Percentiles rank a stretch among this genome's conserved stretches.
Conservation (phyloP, 2,797 vertebrate genomes). For the Crax fasciolata region DNA sequence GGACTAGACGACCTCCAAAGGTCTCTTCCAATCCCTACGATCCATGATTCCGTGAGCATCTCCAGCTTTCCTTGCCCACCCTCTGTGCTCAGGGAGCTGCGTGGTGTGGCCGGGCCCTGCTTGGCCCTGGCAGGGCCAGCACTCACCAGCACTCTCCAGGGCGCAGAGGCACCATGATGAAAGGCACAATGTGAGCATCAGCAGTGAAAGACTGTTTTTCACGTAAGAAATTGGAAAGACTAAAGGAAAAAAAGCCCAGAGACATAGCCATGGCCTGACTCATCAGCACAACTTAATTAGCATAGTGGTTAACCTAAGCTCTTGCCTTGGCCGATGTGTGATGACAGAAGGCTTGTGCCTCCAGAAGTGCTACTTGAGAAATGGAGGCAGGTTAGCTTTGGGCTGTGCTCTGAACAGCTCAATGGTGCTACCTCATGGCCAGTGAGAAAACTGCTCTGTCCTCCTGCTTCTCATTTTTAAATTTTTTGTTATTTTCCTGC, state of each 20-base stretch:
- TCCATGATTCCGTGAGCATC: not conserved
- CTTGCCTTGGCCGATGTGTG: not conserved
- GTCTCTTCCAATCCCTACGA: not conserved
- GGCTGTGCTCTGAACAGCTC: not conserved
- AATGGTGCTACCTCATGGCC: constrained; percentile 30
- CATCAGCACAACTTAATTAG: not conserved
- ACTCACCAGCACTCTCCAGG: not conserved
- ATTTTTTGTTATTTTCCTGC: not conserved
- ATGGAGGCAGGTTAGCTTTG: not conserved
- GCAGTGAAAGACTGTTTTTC: not conserved
- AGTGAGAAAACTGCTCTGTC: not conserved
- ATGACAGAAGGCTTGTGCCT: not conserved
- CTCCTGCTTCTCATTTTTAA: not conserved
- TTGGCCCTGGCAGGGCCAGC: not conserved
- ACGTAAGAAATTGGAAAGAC: not conserved
- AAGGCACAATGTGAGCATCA: accelerated
- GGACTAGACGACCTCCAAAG: not conserved
- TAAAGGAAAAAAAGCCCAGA: not conserved
- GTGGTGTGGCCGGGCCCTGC: not conserved
- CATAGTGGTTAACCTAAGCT: not conserved
- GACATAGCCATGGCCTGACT: not conserved
- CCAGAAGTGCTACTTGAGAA: not conserved
- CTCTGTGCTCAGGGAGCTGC: not conserved
- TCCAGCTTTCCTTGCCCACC: not conserved
- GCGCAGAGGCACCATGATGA: not conserved